These are phyloP conservation scores for Pantelozetes paolii DNA, from an alignment of 2,888 invertebrate genomes.

Conservation along the genomic window DNA sequence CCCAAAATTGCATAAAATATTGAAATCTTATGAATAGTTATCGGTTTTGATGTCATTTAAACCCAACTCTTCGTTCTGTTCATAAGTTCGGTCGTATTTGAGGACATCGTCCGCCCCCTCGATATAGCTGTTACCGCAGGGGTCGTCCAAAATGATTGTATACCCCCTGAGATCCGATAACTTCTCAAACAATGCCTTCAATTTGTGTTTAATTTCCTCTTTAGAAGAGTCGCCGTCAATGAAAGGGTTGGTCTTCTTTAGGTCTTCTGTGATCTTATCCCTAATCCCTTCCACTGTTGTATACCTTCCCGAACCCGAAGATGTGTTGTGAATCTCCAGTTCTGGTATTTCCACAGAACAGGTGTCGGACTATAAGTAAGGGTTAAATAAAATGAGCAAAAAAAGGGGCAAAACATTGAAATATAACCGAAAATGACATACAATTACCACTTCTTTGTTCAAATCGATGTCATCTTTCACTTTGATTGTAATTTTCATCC, in stretches of 20 bases:
- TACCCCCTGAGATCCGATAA: conserved; percentile 52
- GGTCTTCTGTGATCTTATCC: conserved; percentile 69
- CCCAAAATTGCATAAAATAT: too few relatives aligned
- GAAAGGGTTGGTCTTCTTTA: conserved; percentile 54
- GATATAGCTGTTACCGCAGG: conserved; percentile 94
- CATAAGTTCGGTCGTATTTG: conserved; percentile 74
- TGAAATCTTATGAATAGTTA: conserved; percentile 48
- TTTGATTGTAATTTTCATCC: conserved; percentile 69
- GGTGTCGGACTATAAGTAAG: conserved; percentile 68
- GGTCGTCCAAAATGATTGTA: conserved; percentile 85
- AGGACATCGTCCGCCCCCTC: conserved; percentile 61
- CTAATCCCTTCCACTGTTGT: conserved; percentile 90
- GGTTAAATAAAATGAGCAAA: not conserved
- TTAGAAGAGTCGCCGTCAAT: conserved; percentile 55
- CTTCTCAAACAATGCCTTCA: conserved; percentile 63
- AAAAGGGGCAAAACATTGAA: not conserved
- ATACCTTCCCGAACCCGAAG: conserved; percentile 83
- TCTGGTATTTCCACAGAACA: conserved; percentile 76
- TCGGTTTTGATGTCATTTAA: conserved; percentile 94
- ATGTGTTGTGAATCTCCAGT: conserved; percentile 77
- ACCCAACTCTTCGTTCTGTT: conserved; percentile 93
- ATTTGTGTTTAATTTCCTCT: conserved; percentile 56
- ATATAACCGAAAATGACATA: conserved; percentile 1
- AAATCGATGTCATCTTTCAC: conserved; percentile 54
- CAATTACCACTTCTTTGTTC: conserved; percentile 41